Percentiles rank a stretch among this genome's conserved stretches.
Evolutionary conservation across 64 coral and sea anemone species (phyloP).

Genomic region (Orbicella faveolata): DNA sequence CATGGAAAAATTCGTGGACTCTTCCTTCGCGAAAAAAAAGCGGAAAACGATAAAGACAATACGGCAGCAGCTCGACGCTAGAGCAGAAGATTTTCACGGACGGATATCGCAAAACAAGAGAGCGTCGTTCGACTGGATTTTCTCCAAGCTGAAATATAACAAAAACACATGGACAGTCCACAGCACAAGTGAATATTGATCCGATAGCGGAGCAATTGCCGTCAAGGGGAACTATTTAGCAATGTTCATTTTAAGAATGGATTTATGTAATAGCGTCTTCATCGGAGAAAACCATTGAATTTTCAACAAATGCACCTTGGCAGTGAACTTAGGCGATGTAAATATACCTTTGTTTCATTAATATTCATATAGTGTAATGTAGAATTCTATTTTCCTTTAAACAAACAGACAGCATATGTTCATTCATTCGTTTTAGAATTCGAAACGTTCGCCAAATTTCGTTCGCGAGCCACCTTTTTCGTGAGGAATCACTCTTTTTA

Average conservation of each 20-base stretch:
- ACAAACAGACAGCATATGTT: constrained; percentile 28
- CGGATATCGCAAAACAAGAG: neutral
- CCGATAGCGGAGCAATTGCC: neutral
- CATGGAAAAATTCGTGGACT: neutral
- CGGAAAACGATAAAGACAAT: neutral
- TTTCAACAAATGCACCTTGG: constrained; percentile 10
- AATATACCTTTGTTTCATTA: constrained; percentile 26
- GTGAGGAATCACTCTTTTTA: neutral
- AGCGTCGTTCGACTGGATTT: neutral
- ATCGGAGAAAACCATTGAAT: neutral
- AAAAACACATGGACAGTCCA: neutral
- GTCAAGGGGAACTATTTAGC: neutral
- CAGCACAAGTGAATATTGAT: neutral
- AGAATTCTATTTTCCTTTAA: constrained; percentile 52
- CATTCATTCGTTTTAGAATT: constrained; percentile 39
- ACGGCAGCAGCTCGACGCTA: neutral
- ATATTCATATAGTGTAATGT: constrained; percentile 39
- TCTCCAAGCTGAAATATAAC: neutral
- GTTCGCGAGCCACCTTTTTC: neutral
- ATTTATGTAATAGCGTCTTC: neutral
- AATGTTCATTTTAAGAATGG: constrained; percentile 11
- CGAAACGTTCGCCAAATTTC: neutral
- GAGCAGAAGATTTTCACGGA: neutral
- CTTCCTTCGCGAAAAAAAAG: neutral
- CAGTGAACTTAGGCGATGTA: constrained; percentile 17